A percentile compares a stretch with the other conserved stretches of the same genome.
Conservation (phyloP, 2,797 vertebrate genomes). For the Pelobates cultripes region DNA sequence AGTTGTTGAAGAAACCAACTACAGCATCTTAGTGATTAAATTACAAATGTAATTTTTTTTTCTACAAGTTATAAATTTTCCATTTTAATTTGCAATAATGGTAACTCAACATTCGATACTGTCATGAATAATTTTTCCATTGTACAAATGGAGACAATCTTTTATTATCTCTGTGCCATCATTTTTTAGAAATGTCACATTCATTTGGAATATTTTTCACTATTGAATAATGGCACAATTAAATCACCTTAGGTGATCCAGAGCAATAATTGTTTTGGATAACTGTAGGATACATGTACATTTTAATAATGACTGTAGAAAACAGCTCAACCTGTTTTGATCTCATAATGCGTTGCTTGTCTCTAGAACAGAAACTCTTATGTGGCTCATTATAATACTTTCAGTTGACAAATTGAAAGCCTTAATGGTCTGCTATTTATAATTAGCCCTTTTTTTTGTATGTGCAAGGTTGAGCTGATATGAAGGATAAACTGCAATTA, state of each 20-base stretch:
- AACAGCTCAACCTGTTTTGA: slow-evolving; percentile 20
- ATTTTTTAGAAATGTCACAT: slow-evolving; percentile 16
- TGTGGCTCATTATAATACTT: slow-evolving; percentile 32
- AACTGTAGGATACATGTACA: slow-evolving; percentile 22
- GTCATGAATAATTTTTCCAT: background rate
- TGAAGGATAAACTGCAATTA: slow-evolving; percentile 4
- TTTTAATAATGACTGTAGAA: slow-evolving; percentile 30
- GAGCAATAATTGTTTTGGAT: slow-evolving; percentile 29
- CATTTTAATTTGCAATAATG: background rate
- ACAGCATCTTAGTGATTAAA: no score
- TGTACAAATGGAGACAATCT: background rate
- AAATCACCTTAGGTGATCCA: slow-evolving; percentile 8
- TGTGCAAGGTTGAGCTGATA: slow-evolving; percentile 1
- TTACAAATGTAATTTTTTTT: background rate
- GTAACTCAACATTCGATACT: background rate
- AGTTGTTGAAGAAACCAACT: no score
- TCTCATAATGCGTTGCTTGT: slow-evolving; percentile 23
- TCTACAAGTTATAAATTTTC: background rate
- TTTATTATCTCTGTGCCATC: background rate
- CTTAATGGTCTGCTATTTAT: slow-evolving; percentile 33
- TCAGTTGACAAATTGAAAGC: slow-evolving; percentile 32
- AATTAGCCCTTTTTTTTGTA: slow-evolving; percentile 28
- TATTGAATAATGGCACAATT: slow-evolving; percentile 8
- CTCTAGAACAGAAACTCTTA: slow-evolving; percentile 16
- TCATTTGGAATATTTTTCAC: slow-evolving; percentile 12